A percentile compares a stretch with the other conserved stretches of the same genome.
phyloP scores from a whole-genome alignment of 2,113 vertebrate species.

The Leucosticte australis region DNA sequence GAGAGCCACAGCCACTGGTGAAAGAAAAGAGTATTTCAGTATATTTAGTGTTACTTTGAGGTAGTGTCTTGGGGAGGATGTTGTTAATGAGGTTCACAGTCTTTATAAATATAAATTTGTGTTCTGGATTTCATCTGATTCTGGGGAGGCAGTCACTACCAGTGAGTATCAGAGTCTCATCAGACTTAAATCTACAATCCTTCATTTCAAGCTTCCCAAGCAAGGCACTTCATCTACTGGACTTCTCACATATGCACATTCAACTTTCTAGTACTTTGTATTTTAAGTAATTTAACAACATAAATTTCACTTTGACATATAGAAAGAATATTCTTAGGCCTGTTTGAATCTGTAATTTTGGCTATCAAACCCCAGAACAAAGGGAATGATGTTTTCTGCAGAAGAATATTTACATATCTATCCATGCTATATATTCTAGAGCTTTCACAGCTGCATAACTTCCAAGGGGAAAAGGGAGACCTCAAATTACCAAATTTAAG shows the following conservation, averaged over 20 bases:
- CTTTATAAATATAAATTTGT: not conserved
- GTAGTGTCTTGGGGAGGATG: not conserved
- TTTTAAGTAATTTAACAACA: not conserved
- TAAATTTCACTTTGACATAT: not conserved
- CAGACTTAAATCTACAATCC: not conserved
- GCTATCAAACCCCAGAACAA: not conserved
- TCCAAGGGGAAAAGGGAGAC: not conserved
- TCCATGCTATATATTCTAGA: not conserved
- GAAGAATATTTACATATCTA: not conserved
- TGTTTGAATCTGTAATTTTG: not conserved
- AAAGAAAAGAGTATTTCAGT: not conserved
- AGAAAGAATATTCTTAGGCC: not conserved
- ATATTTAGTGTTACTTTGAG: not conserved
- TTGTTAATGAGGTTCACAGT: not conserved
- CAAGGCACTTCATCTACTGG: not conserved
- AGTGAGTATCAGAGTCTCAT: not conserved
- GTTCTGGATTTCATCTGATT: not conserved
- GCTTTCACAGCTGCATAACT: not conserved
- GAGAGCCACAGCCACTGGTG: not conserved
- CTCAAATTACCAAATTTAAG: not conserved
- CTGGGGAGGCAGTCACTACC: not conserved
- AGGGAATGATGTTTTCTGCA: not conserved
- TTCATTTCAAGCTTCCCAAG: not conserved
- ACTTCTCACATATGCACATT: not conserved
- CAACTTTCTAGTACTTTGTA: not conserved